phyloP scores from a whole-genome alignment of 2,888 invertebrate genomes.

The Cheilosia grossa region DNA sequence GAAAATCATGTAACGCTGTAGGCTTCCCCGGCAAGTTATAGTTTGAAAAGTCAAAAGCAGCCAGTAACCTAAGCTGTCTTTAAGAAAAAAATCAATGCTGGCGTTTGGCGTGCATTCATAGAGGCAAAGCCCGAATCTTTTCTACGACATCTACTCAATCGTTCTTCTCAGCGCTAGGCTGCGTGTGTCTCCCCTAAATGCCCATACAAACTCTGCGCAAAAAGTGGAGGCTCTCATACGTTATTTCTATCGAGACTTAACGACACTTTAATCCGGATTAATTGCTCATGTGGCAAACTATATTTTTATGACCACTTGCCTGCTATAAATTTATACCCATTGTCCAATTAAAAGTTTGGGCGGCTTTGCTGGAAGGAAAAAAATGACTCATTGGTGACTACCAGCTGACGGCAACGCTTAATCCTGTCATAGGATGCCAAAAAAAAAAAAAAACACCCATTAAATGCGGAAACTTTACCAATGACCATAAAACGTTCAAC shows the following conservation, averaged over 20 bases:
- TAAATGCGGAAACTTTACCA: slow-evolving; percentile 61
- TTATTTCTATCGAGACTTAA: slow-evolving; percentile 18
- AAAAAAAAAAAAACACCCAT: slow-evolving; percentile 38
- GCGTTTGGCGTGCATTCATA: too few relatives aligned
- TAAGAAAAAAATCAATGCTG: too few relatives aligned
- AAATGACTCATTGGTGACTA: not conserved
- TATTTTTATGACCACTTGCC: slow-evolving; percentile 54
- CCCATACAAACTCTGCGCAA: not conserved
- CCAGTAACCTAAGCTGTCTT: too few relatives aligned
- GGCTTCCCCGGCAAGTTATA: too few relatives aligned
- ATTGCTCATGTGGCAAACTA: slow-evolving; percentile 56
- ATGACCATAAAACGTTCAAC: slow-evolving; percentile 60
- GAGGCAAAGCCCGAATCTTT: too few relatives aligned
- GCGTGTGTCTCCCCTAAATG: not conserved
- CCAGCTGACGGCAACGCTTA: slow-evolving; percentile 16
- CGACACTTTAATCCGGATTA: slow-evolving; percentile 60
- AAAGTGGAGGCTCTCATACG: not conserved
- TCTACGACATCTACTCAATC: not conserved
- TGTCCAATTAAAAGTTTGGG: slow-evolving; percentile 60
- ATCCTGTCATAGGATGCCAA: slow-evolving; percentile 10
- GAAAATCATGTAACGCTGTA: too few relatives aligned
- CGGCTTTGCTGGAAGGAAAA: slow-evolving; percentile 2
- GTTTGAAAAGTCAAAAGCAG: too few relatives aligned
- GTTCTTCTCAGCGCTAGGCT: not conserved
- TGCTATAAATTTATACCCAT: slow-evolving; percentile 55